Conservation (phyloP, 2,113 vertebrate species). For the Spizaetus ornatus region DNA sequence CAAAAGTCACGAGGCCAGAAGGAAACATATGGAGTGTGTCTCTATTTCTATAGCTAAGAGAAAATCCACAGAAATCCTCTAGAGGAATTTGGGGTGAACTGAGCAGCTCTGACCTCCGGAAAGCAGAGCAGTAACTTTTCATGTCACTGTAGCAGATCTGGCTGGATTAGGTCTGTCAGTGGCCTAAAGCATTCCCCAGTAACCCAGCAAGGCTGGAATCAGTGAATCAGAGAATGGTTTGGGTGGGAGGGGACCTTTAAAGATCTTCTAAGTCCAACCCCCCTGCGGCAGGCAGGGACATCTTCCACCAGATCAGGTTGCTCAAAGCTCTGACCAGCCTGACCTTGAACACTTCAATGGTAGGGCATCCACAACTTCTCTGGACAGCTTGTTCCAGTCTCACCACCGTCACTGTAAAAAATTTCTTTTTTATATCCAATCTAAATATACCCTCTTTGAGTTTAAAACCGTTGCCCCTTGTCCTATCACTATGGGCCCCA, state of each 20-base stretch:
- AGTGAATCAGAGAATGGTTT: background rate
- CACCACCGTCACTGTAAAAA: background rate
- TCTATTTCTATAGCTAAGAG: background rate
- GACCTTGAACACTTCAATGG: background rate
- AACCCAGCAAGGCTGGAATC: background rate
- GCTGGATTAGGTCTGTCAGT: background rate
- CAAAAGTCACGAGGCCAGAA: background rate
- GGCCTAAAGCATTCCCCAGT: background rate
- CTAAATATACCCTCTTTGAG: too few species aligned
- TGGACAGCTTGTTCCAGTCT: background rate
- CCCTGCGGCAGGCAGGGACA: background rate
- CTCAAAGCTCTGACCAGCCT: background rate
- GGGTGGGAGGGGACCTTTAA: background rate
- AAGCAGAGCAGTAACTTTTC: background rate
- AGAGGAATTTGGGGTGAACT: background rate
- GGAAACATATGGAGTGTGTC: background rate
- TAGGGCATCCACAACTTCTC: background rate
- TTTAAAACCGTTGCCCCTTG: background rate
- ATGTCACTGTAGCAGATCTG: background rate
- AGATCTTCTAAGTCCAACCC: background rate
- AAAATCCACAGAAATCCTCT: background rate
- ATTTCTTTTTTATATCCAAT: too few species aligned
- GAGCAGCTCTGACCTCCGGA: background rate
- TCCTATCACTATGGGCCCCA: too few species aligned
- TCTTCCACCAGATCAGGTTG: accelerated